These are phyloP conservation scores for Melanotaenia nigrans DNA, from an alignment of 2,797 vertebrate species.

Conservation along the genomic window DNA sequence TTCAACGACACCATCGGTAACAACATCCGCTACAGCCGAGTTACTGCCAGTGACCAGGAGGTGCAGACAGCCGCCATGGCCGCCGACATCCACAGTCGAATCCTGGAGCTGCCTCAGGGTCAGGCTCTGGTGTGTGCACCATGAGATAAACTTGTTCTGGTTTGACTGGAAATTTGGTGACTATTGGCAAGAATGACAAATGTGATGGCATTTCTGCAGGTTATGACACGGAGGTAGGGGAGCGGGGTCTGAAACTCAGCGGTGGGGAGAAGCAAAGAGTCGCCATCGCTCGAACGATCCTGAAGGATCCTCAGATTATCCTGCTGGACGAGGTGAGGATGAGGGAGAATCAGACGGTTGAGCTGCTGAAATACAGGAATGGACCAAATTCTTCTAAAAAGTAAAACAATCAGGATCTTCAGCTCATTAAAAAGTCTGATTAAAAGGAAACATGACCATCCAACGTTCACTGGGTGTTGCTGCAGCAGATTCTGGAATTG, in stretches of 20 bases:
- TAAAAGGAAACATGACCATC: no score
- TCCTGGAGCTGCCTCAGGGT: conserved; percentile 89
- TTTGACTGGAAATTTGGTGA: neutral
- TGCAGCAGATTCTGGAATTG: no score
- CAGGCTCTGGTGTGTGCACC: conserved; percentile 41
- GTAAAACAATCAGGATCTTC: no score
- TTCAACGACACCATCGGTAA: conserved; percentile 90
- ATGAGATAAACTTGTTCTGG: neutral
- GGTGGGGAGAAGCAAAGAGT: conserved; percentile 94
- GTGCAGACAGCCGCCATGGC: conserved; percentile 88
- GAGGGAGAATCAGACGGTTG: no score
- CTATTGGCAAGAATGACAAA: neutral
- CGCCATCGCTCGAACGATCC: conserved; percentile 91
- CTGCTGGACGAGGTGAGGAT: conserved; percentile 74
- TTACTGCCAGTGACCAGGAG: conserved; percentile 83
- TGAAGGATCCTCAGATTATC: conserved; percentile 84
- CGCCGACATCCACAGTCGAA: conserved; percentile 89
- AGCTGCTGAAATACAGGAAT: no score
- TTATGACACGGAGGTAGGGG: conserved; percentile 90
- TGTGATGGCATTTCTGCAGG: conserved; percentile 71
- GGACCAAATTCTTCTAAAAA: no score
- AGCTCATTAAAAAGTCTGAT: no score
- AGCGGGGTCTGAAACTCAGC: conserved; percentile 91
- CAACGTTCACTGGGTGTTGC: no score
- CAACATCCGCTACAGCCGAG: conserved; percentile 90